Percentiles rank a stretch among this genome's conserved stretches.
These are phyloP conservation scores for Cynopterus brachyotis DNA, from an alignment of 2,113 vertebrate species.

Conservation along the genomic window DNA sequence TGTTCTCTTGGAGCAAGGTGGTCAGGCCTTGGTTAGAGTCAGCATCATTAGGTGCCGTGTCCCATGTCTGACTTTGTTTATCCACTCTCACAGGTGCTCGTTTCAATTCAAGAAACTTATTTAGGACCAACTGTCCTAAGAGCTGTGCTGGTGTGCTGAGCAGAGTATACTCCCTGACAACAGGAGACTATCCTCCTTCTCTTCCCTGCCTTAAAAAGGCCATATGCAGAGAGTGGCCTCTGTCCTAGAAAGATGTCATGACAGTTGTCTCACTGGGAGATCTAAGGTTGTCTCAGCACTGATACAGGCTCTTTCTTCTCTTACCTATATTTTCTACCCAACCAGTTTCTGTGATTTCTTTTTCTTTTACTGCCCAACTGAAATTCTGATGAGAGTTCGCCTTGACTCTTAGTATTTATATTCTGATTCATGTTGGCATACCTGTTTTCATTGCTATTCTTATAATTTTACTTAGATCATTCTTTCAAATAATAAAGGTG, in stretches of 20 bases:
- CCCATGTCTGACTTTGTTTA: background rate
- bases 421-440: background rate
- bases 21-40: background rate
- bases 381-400: background rate
- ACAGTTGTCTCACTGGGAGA: background rate
- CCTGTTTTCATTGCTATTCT: background rate
- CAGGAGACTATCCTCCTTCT: no score
- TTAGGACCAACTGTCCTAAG: background rate
- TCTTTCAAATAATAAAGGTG: background rate
- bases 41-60: background rate
- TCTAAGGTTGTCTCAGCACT: background rate
- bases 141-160: background rate
- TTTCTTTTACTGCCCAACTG: background rate
- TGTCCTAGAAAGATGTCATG: background rate
- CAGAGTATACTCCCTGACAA: background rate
- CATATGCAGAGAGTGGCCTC: background rate
- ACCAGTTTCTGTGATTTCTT: background rate
- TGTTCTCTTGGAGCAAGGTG: background rate
- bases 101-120: background rate
- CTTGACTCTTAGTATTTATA: background rate
- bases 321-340: background rate
- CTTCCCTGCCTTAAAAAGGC: background rate
- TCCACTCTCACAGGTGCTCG: background rate
- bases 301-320: background rate
- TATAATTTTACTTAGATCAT: background rate